Conservation (phyloP, 2,797 vertebrate genomes). For the Halcyon leucocephala region DNA sequence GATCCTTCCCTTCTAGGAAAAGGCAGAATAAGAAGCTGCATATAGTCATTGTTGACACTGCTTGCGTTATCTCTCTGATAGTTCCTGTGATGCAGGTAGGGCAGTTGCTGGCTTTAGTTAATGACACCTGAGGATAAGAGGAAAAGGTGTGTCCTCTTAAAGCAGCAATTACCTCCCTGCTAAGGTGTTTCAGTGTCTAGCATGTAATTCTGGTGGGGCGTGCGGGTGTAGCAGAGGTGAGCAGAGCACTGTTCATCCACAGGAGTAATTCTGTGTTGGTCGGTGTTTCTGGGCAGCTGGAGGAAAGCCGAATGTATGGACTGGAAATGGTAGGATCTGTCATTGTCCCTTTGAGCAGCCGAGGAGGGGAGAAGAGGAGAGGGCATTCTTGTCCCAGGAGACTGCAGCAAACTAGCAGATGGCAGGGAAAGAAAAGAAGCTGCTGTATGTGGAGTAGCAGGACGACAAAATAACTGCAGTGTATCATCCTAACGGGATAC, state of each 20-base stretch:
- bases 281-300: background rate
- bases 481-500: background rate
- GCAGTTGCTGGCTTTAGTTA: background rate
- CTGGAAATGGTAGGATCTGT: background rate
- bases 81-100: background rate
- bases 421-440: background rate
- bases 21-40: background rate
- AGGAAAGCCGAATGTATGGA: background rate
- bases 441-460: background rate
- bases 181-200: background rate
- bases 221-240: rapidly evolving
- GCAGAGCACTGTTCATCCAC: background rate
- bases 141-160: background rate
- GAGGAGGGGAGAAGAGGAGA: background rate
- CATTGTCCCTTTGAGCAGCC: rapidly evolving
- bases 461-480: conserved; percentile 29
- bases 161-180: background rate
- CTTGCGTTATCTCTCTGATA: background rate
- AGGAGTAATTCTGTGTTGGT: background rate
- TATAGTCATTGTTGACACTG: background rate
- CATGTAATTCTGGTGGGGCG: background rate
- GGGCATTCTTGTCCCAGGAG: conserved; percentile 32
- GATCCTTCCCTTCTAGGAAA: background rate
- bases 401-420: conserved; percentile 39
- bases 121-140: background rate